phyloP scores from a whole-genome alignment of 2,113 vertebrate species.

The Muntiacus reevesi region DNA sequence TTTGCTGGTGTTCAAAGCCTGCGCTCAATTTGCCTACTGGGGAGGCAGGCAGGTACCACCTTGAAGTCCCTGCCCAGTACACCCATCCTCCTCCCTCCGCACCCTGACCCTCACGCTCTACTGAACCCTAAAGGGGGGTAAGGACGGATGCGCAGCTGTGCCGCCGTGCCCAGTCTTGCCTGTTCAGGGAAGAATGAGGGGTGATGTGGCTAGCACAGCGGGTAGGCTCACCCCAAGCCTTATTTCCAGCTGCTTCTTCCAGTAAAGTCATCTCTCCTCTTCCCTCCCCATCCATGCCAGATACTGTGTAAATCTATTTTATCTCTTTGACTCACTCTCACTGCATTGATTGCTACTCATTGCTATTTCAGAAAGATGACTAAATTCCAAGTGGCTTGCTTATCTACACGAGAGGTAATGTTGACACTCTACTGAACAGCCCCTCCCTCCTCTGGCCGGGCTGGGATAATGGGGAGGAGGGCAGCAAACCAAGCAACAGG shows the following conservation, averaged over 20 bases:
- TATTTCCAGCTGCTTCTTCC: background rate
- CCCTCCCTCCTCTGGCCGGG: background rate
- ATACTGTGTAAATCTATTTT: background rate
- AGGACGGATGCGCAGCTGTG: background rate
- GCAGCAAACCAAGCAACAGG: constrained; percentile 23
- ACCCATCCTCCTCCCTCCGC: background rate
- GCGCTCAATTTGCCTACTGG: background rate
- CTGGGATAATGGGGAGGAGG: background rate
- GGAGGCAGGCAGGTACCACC: fast-evolving
- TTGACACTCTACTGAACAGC: background rate
- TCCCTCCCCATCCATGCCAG: background rate
- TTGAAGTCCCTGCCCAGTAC: background rate
- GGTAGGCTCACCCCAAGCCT: background rate
- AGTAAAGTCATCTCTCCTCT: background rate
- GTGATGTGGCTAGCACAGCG: background rate
- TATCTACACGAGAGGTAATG: background rate
- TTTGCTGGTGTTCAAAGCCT: background rate
- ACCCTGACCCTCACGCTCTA: background rate
- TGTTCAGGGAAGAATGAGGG: background rate
- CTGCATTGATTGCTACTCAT: background rate
- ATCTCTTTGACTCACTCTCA: background rate
- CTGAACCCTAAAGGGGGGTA: no score
- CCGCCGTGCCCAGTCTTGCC: background rate
- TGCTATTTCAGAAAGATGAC: background rate
- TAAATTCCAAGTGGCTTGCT: background rate